These are phyloP conservation scores for Cuculus canorus DNA, from an alignment of 2,797 vertebrate species.

Conservation along the genomic window DNA sequence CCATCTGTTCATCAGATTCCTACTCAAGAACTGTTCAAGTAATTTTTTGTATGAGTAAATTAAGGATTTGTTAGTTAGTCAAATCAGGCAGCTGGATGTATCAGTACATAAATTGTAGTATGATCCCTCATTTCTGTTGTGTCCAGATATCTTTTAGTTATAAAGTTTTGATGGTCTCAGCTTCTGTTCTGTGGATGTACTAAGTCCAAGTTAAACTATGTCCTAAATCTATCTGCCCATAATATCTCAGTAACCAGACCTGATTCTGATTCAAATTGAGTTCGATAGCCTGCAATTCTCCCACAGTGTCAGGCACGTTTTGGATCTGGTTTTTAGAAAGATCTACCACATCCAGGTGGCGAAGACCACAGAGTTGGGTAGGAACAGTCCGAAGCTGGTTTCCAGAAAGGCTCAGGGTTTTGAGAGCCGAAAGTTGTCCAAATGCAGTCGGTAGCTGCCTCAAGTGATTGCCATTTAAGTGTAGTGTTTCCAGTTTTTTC, in stretches of 20 bases:
- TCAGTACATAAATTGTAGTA: neutral
- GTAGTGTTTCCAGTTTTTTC: conserved; percentile 93
- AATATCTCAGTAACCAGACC: conserved; percentile 75
- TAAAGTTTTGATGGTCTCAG: neutral
- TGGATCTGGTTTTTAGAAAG: conserved; percentile 93
- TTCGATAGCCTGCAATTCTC: conserved; percentile 91
- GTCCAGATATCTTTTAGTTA: neutral
- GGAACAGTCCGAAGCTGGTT: conserved; percentile 89
- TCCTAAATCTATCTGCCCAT: neutral
- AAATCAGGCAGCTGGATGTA: neutral
- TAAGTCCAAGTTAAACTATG: neutral
- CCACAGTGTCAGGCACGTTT: conserved; percentile 84
- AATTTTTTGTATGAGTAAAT: neutral
- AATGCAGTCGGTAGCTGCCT: conserved; percentile 82
- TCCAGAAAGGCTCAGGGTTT: conserved; percentile 89
- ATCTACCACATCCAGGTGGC: conserved; percentile 91
- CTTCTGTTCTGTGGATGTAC: neutral
- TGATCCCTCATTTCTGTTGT: neutral
- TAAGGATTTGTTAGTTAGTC: neutral
- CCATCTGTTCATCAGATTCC: neutral
- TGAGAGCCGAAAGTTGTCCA: conserved; percentile 87
- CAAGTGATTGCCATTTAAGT: conserved; percentile 88
- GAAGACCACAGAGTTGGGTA: conserved; percentile 83
- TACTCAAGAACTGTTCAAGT: neutral
- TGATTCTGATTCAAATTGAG: conserved; percentile 99